Percentiles rank a stretch among this genome's conserved stretches.
Conservation (phyloP, 2,797 vertebrate genomes). For the Gymnodraco acuticeps region DNA sequence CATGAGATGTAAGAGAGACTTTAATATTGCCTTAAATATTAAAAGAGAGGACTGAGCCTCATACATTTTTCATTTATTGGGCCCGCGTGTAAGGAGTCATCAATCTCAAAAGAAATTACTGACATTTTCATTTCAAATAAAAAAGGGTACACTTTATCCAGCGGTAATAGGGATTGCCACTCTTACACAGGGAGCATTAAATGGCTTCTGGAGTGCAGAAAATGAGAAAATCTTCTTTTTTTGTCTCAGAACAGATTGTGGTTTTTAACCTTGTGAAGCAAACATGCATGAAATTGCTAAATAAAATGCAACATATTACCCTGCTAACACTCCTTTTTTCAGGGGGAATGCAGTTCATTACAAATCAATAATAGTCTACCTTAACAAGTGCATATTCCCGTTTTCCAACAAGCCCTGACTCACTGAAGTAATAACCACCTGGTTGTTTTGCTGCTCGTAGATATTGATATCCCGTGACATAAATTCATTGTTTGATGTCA, state of each 20-base stretch:
- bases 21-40: constrained; percentile 94
- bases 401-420: constrained; percentile 53
- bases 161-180: constrained; percentile 87
- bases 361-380: constrained; percentile 69
- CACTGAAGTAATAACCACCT: constrained; percentile 58
- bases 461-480: constrained; percentile 70
- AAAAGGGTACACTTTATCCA: constrained; percentile 92
- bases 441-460: constrained; percentile 63
- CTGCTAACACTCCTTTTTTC: constrained; percentile 56
- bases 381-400: constrained; percentile 68
- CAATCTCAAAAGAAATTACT: constrained; percentile 91
- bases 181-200: constrained; percentile 82
- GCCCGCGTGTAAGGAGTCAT: constrained; percentile 88
- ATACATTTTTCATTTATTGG: constrained; percentile 94
- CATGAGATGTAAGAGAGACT: constrained; percentile 87
- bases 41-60: constrained; percentile 90
- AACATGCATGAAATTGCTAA: constrained; percentile 80
- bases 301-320: constrained; percentile 75
- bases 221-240: constrained; percentile 77
- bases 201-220: constrained; percentile 83
- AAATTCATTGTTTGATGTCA: constrained; percentile 82
- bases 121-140: constrained; percentile 92
- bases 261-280: constrained; percentile 81
- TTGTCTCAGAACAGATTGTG: constrained; percentile 78
- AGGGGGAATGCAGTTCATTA: constrained; percentile 61